Evolutionary conservation across 2,113 vertebrate species (phyloP).

Genomic region (Plectropomus leopardus): DNA sequence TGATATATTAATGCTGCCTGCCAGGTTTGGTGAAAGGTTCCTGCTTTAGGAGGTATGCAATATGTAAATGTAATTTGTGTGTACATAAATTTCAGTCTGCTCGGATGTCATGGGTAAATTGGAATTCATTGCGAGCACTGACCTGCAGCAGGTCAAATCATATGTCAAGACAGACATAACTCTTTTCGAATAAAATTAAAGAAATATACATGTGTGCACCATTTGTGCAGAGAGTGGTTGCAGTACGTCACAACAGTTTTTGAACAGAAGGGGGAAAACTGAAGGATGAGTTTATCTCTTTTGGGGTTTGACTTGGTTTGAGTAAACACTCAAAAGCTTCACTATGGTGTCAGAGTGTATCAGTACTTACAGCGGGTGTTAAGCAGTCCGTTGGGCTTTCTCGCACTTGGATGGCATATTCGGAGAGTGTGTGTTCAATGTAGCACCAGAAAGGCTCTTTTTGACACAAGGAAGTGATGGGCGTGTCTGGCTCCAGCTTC

Average conservation of each 20-base stretch:
- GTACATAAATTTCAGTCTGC: slow-evolving; percentile 18
- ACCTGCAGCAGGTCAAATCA: not conserved
- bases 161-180: not conserved
- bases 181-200: not conserved
- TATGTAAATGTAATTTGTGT: slow-evolving; percentile 43
- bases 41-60: not conserved
- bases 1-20: slow-evolving; percentile 24
- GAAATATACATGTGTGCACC: not conserved
- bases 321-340: slow-evolving; percentile 18
- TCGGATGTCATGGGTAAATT: not conserved
- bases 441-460: slow-evolving; percentile 50
- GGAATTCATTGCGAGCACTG: slow-evolving; percentile 16
- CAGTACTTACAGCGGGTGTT: slow-evolving; percentile 73
- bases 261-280: not conserved
- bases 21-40: not conserved
- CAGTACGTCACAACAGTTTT: not conserved
- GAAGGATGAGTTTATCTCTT: slow-evolving; percentile 30
- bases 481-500: slow-evolving; percentile 66
- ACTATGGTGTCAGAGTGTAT: slow-evolving; percentile 3
- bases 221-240: not conserved
- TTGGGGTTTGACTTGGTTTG: slow-evolving; percentile 19
- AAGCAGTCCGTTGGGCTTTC: slow-evolving; percentile 63
- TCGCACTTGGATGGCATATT: slow-evolving; percentile 65
- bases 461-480: slow-evolving; percentile 50
- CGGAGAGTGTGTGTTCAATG: slow-evolving; percentile 43